Percentiles rank a stretch among this genome's conserved stretches.
These are phyloP conservation scores for Sycophaga agraensis DNA, from an alignment of 1,140 invertebrate species.

Conservation along the genomic window DNA sequence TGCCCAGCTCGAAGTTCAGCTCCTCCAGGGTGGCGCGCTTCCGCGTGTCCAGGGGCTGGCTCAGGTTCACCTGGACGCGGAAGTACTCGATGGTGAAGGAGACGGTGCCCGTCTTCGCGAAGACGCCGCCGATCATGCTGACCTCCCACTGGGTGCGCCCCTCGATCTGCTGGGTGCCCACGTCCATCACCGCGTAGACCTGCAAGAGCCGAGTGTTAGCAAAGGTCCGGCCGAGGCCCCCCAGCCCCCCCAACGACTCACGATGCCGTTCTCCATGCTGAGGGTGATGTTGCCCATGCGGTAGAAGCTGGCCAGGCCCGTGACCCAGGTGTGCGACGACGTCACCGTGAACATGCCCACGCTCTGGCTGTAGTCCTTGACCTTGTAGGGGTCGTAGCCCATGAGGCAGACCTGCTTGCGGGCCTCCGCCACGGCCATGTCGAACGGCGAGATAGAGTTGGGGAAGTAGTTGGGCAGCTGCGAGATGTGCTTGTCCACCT, in stretches of 20 bases:
- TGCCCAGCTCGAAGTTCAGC: slow-evolving; percentile 61
- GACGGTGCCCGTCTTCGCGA: slow-evolving; percentile 70
- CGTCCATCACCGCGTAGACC: slow-evolving; percentile 65
- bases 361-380: slow-evolving; percentile 70
- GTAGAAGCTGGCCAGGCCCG: slow-evolving; percentile 77
- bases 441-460: slow-evolving; percentile 82
- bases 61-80: slow-evolving; percentile 66
- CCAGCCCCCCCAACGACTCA: no score
- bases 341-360: slow-evolving; percentile 68
- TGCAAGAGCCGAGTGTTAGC: no score
- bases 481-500: slow-evolving; percentile 59
- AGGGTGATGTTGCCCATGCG: slow-evolving; percentile 70
- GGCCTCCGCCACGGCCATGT: slow-evolving; percentile 74
- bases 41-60: slow-evolving; percentile 75
- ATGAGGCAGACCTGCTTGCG: slow-evolving; percentile 70
- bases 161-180: slow-evolving; percentile 76
- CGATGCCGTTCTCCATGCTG: slow-evolving; percentile 68
- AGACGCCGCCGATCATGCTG: slow-evolving; percentile 65
- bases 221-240: no score
- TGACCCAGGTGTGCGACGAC: slow-evolving; percentile 74
- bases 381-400: slow-evolving; percentile 72
- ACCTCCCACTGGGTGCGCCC: slow-evolving; percentile 79
- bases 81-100: slow-evolving; percentile 77
- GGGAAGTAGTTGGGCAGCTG: slow-evolving; percentile 72
- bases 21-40: slow-evolving; percentile 67